Evolutionary conservation across 2,888 invertebrate genomes (phyloP).

Genomic region (Tetrapedia diversipes): DNA sequence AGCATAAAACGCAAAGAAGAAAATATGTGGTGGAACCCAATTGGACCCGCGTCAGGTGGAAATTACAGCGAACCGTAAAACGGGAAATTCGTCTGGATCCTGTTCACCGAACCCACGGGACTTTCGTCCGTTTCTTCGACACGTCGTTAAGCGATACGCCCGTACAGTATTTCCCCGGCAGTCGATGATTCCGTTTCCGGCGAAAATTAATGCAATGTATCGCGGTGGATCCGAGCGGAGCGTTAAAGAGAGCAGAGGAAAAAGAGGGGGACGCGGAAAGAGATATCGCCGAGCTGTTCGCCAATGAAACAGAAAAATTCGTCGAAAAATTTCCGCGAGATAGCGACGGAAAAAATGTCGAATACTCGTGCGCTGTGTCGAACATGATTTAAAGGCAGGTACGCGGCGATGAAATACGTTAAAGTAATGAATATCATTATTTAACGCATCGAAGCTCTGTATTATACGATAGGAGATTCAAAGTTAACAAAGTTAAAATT

Average conservation of each 20-base stretch:
- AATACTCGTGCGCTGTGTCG: neutral
- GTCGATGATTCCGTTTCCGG: constrained; percentile 40
- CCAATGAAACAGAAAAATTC: constrained; percentile 43
- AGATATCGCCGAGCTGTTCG: constrained; percentile 20
- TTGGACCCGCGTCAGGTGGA: constrained; percentile 9
- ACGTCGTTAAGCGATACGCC: constrained; percentile 30
- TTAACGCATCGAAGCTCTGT: neutral
- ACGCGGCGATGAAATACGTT: neutral
- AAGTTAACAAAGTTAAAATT: no score
- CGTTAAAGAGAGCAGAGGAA: constrained; percentile 1
- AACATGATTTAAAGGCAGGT: no score
- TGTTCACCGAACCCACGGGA: neutral
- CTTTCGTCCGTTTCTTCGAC: constrained; percentile 37
- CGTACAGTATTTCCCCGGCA: constrained; percentile 40
- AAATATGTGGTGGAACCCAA: constrained; percentile 3
- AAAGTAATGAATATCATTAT: neutral
- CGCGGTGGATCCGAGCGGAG: constrained; percentile 15
- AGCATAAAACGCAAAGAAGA: neutral
- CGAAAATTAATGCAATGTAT: constrained; percentile 41
- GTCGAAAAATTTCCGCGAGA: constrained; percentile 32
- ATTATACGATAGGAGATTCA: neutral
- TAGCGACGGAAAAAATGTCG: neutral
- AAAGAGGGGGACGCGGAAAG: neutral
- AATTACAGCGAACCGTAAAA: constrained; percentile 26
- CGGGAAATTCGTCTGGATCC: constrained; percentile 20